phyloP scores from a whole-genome alignment of 2,888 invertebrate species.

The Amblyjoppa fuscipennis region DNA sequence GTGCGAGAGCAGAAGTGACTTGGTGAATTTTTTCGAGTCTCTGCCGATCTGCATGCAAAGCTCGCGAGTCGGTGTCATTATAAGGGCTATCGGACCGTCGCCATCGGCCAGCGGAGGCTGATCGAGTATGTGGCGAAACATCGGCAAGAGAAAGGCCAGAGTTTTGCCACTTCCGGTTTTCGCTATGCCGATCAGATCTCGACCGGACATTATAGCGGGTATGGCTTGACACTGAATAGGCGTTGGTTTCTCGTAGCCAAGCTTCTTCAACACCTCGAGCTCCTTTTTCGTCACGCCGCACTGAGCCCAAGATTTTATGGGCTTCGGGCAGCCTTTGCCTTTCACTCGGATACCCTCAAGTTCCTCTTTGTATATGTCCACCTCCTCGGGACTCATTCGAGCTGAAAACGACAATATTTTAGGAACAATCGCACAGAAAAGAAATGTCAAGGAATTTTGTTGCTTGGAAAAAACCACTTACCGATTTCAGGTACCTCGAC shows the following conservation, averaged over 20 bases:
- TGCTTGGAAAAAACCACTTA: constrained; percentile 59
- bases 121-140: constrained; percentile 98
- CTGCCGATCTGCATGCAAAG: constrained; percentile 99
- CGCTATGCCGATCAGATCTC: constrained; percentile 99
- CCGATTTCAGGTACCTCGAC: constrained; percentile 98
- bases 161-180: constrained; percentile 99
- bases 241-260: constrained; percentile 98
- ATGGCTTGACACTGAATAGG: constrained; percentile 99
- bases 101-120: constrained; percentile 97
- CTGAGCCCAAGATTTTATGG: constrained; percentile 98
- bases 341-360: constrained; percentile 98
- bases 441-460: neutral
- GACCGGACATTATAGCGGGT: constrained; percentile 97
- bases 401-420: constrained; percentile 80
- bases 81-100: constrained; percentile 98
- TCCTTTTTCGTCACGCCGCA: constrained; percentile 99
- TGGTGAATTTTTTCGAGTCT: constrained; percentile 98
- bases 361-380: constrained; percentile 94
- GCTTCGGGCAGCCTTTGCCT: constrained; percentile 98
- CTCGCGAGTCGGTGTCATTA: constrained; percentile 99
- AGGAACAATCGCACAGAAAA: neutral
- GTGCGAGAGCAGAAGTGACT: constrained; percentile 93
- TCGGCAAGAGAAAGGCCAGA: constrained; percentile 98
- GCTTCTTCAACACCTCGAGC: constrained; percentile 95
- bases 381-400: constrained; percentile 95